Base-by-base conservation (phyloP, 2,797 vertebrate species). In the Vespertilio murinus region DNA sequence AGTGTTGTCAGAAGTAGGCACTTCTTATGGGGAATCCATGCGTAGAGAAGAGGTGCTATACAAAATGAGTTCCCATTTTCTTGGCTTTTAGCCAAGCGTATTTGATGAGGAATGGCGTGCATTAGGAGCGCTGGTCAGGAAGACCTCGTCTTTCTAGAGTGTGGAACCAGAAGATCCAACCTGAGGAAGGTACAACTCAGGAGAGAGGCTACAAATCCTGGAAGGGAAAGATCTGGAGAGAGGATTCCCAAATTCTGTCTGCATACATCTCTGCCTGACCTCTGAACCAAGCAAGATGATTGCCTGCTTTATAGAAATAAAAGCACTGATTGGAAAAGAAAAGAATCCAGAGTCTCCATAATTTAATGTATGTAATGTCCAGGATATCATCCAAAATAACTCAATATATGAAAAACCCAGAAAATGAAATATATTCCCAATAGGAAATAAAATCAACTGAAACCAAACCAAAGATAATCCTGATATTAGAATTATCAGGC, bases 371-470 rank as follows among this genome's bases (percentile, higher is more conserved):
- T 67, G 12, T 70, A 67, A 73, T 79, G 38, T 71, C 45, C 42
- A 78, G 56, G 33, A 20, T 59, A 40, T 17, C 56, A 65, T 61
- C 3, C 17, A 65, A 80, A 75, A 70, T 82, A 88, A 73, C 20
- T 61, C 47, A 77, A 8, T 42, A 45, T 65, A 18, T 81, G 28
- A 81, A 87, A 86, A 56, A 3, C 20, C 6, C 59, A 42, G 69
- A 77, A 77, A 91, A 47, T 64, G 69, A 47, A 81, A 77, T 49
- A 70, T 89, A 75, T 54, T 94, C 67, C 38, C 52, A 77, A 38
- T 64, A 49, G 25, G 81, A 71, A 92, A 89, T 45, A 74, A 79
- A 88, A 94, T 83, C 35, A 64, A 2, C 61, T 91, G 84, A 94
- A 71, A 77, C n/a, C 22, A 90, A 64, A 13, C 6, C 77, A 38